Base-by-base conservation (phyloP, 1,140 invertebrate species). In the Asobara japonica region DNA sequence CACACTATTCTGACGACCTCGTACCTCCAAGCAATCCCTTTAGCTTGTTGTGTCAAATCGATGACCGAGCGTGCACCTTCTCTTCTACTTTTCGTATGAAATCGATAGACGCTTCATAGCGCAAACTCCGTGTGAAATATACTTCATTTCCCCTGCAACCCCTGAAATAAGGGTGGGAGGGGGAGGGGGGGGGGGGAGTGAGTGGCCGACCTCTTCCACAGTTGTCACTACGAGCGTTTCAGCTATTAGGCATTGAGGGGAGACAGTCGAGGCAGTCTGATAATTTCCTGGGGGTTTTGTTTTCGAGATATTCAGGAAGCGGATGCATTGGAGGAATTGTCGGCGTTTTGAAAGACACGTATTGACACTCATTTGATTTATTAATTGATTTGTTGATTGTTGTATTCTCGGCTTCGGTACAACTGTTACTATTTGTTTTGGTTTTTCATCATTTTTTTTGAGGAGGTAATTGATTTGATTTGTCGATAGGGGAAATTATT, bases 41-140 rank as follows among this genome's bases (percentile, higher is more conserved):
- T 78, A 77, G 36, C 71, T 65, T 62, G 77, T 75, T 76, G 69
- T 76, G 72, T 78, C 79, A 74, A 84, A 86, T 86, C 84, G 77
- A 86, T 86, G 84, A 73, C 76, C 74, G 74, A 78, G 74, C 74
- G 69, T 80, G 75, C 38, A 80, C 78, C 78, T 78, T 73, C 22
- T 30, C 48, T 30, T 72, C 60, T 82, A 76, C 73, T 64, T 82
- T 77, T 71, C 73, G 77, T 71, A 73, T 73, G 71, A 81, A 82
- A 86, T 86, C 85, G 81, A 86, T 86, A 86, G 77, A 76, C 75
- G 61, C 36, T 48, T 75, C 73, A 78, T 45, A 82, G 83, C 84
- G 84, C 83, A 77, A 30, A 72, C 64, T 65, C 70, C 25, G 38
- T 71, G 82, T 80, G 83, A 3, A 18, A 56, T 56, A 56, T 45